Percentiles rank a stretch among this genome's conserved stretches.
Conservation (phyloP, 2,113 vertebrate species). For the Cololabis saira region DNA sequence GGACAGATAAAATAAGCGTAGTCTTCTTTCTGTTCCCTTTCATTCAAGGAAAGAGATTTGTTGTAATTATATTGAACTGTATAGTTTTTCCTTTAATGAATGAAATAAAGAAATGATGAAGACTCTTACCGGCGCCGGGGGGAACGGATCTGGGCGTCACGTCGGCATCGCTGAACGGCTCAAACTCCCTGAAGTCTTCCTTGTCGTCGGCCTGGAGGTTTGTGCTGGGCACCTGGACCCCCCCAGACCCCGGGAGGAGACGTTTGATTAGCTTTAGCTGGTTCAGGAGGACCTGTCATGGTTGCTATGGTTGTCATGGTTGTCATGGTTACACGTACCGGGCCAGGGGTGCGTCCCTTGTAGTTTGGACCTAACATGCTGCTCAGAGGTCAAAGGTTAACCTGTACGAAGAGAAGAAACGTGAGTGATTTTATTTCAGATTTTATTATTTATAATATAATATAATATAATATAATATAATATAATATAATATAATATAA, state of each 20-base stretch:
- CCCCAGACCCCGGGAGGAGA: neutral
- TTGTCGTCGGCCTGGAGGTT: conserved; percentile 10
- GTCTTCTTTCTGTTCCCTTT: no score
- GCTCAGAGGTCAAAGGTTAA: neutral
- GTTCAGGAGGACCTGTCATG: neutral
- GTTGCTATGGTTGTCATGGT: neutral
- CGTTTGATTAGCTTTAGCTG: neutral
- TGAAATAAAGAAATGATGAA: no score
- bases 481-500: no score
- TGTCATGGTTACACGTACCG: neutral
- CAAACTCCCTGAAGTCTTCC: conserved; percentile 16
- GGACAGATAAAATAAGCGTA: no score
- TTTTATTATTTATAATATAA: no score
- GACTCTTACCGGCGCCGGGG: conserved; percentile 3
- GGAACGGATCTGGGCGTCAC: neutral
- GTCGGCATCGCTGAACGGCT: conserved; percentile 9
- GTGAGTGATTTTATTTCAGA: no score
- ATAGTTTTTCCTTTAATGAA: no score
- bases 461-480: no score
- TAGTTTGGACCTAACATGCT: neutral
- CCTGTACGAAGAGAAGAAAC: neutral
- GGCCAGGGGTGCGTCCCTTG: neutral
- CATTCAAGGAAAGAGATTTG: no score
- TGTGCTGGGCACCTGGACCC: conserved; percentile 28
- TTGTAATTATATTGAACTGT: no score